These are phyloP conservation scores for Lasioglossum vierecki DNA, from an alignment of 2,888 invertebrate species.

Conservation along the genomic window DNA sequence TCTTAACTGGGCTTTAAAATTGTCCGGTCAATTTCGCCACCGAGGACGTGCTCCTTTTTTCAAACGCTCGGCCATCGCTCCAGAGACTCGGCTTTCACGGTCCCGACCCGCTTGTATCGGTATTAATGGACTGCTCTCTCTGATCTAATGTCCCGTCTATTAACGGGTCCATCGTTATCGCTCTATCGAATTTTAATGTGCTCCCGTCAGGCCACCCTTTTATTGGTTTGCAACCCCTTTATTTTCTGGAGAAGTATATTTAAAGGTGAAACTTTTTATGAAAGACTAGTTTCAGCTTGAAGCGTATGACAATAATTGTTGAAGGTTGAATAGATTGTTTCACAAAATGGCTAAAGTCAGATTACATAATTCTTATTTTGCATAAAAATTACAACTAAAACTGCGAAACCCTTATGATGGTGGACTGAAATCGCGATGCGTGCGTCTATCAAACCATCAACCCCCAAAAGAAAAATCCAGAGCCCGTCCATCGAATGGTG, in stretches of 20 bases:
- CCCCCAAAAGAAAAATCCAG: background rate
- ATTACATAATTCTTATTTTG: background rate
- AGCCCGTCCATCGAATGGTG: background rate
- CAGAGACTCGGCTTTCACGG: slow-evolving; percentile 37
- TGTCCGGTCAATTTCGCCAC: slow-evolving; percentile 83
- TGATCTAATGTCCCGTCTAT: background rate
- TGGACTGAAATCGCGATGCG: background rate
- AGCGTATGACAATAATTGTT: background rate
- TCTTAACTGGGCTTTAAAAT: slow-evolving; percentile 83
- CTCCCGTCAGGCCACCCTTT: background rate
- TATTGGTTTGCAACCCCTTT: background rate
- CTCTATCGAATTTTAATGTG: slow-evolving; percentile 38
- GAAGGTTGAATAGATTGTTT: background rate
- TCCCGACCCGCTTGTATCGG: slow-evolving; percentile 48
- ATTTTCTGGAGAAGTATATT: background rate
- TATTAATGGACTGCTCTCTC: slow-evolving; percentile 37
- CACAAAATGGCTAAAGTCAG: background rate
- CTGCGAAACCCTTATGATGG: too few species aligned
- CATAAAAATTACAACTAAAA: too few species aligned
- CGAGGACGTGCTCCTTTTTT: slow-evolving; percentile 83
- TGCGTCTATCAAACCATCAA: background rate
- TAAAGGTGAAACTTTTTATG: background rate
- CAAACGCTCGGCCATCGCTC: slow-evolving; percentile 69
- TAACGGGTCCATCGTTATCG: slow-evolving; percentile 6
- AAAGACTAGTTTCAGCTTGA: background rate